Conservation (phyloP, 2,113 vertebrate genomes). For the Anolis sagrei region DNA sequence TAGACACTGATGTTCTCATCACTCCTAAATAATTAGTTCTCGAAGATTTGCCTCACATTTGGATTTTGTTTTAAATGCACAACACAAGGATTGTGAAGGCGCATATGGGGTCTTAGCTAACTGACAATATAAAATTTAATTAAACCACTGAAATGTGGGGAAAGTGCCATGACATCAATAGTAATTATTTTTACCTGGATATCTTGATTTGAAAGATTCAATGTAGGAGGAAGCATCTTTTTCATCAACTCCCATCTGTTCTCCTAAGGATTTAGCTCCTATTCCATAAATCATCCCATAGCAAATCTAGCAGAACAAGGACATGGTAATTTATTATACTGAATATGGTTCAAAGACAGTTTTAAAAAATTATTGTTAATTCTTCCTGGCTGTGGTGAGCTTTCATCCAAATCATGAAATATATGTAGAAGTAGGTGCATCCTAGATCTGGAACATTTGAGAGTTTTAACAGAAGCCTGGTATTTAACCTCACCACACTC, state of each 20-base stretch:
- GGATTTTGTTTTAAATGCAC: neutral
- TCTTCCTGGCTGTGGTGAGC: neutral
- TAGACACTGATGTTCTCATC: neutral
- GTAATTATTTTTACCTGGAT: conserved; percentile 81
- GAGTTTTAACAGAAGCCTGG: neutral
- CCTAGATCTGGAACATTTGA: neutral
- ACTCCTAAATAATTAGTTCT: neutral
- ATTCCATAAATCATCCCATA: conserved; percentile 99
- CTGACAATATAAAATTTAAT: neutral
- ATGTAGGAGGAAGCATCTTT: conserved; percentile 91
- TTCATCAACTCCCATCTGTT: conserved; percentile 95
- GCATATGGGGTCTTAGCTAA: neutral
- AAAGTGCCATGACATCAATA: neutral
- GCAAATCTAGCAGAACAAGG: conserved; percentile 84
- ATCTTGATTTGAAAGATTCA: conserved; percentile 95
- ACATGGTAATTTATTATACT: neutral
- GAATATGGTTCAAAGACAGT: conserved; percentile 11
- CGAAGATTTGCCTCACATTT: neutral
- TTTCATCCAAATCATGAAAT: neutral
- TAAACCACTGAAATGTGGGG: neutral
- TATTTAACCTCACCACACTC: neutral
- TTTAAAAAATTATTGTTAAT: no score
- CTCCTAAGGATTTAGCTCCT: conserved; percentile 93
- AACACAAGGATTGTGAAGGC: neutral
- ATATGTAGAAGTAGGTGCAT: neutral